Base-by-base conservation (phyloP, 2,113 vertebrate genomes). In the Stomatorhinus ivindoensis region DNA sequence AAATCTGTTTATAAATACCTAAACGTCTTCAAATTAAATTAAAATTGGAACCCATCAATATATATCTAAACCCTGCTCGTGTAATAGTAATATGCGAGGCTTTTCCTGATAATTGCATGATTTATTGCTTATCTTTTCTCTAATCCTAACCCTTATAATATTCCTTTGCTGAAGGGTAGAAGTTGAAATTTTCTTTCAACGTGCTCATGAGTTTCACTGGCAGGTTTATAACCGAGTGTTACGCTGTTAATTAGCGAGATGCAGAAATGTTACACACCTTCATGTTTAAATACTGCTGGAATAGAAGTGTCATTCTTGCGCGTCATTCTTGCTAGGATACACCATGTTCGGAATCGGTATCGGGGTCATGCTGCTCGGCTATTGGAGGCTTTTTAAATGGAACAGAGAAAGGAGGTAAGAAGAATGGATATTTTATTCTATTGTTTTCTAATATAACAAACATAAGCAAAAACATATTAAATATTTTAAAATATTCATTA, bases 391-490 rank as follows among this genome's bases (percentile, higher is more conserved):
- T 0, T 92, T 96, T 83, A 96, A 82, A 51, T 98, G 97, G 97
- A 99, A 99, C 94, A 94, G 97, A 2, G 96, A 98, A 87, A 95
- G 97, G 90, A 97, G 96, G 98, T 98, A 91, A 55, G 92, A 47
- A 35, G 0, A 76, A 39, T 19, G 73, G 0, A 1, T 42, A 2
- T 80, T 42, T 42, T 80, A 42, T 73, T 73, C 0, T 1, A 42
- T 27, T 0, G 46, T 35, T 0, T 2, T 85, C n/a, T 27, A 13
- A 69, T 80, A 19, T 80, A 73, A 69, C 11, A 27, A n/a, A 69
- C 27, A 31, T 69, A 80, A 42, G 17, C 35, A 80, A 39, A 39
- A 80, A 80, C 35, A 42, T 35, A 21, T 65, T 27, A 69, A 27
- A 3, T 31, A 69, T 65, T 27, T 65, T 13, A 6, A 39, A 76